A percentile compares a stretch with the other conserved stretches of the same genome.
Conservation (phyloP, 1,140 invertebrate genomes). For the Drosophila nigromelanica region DNA sequence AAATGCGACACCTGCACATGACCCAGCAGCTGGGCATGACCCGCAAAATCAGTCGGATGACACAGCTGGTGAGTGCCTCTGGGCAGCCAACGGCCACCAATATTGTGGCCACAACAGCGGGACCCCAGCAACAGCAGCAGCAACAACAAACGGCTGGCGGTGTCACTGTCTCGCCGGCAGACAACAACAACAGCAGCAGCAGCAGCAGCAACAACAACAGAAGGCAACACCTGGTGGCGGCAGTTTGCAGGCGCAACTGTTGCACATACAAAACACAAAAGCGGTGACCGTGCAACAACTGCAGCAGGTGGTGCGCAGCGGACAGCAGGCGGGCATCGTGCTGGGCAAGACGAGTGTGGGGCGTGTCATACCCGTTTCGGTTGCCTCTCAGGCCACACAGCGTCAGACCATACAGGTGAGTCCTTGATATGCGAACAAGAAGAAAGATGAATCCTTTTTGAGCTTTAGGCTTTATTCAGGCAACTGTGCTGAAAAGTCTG, state of each 20-base stretch:
- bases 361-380: constrained; percentile 81
- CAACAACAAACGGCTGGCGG: constrained; percentile 62
- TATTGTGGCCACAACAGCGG: constrained; percentile 58
- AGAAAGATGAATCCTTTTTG: too few relatives aligned
- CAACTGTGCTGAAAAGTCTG: too few relatives aligned
- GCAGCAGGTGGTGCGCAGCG: constrained; percentile 90
- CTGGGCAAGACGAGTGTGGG: constrained; percentile 82
- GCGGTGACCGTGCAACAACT: constrained; percentile 91
- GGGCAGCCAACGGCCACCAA: constrained; percentile 62
- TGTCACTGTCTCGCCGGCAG: constrained; percentile 66
- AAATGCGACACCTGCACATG: constrained; percentile 88
- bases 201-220: constrained; percentile 57
- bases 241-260: constrained; percentile 74
- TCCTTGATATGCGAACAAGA: too few relatives aligned
- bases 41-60: constrained; percentile 86
- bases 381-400: constrained; percentile 77
- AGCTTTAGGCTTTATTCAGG: too few relatives aligned
- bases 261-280: constrained; percentile 85
- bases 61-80: constrained; percentile 85
- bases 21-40: constrained; percentile 88
- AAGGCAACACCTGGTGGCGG: constrained; percentile 40
- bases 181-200: constrained; percentile 46
- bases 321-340: constrained; percentile 83
- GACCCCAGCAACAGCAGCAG: constrained; percentile 57
- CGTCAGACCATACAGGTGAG: constrained; percentile 82